Evolutionary conservation across 2,888 invertebrate species (phyloP), one percentile per base, ranked within the genome.

Genomic region (Druceiella hillmani): DNA sequence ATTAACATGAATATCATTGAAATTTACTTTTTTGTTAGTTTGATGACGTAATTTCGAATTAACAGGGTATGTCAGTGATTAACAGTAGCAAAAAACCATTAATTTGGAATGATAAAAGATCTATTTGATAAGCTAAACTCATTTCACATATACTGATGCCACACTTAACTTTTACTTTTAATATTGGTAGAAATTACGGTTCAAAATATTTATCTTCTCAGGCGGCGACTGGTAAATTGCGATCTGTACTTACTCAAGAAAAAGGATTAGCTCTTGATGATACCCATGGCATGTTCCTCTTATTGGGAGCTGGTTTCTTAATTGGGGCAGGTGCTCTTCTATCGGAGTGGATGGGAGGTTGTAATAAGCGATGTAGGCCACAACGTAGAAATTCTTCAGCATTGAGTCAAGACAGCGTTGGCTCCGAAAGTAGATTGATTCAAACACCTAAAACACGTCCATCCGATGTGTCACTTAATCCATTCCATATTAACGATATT

Each of bases 281-380:
- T 45, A 86, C 85, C 0, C 85, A 86, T 61, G 88, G 88, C 6
- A 87, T 87, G 83, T 87, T 87, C 53, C 59, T 87, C 3, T 66
- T 88, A 1, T 65, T 87, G 47, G 83, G 70, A 3, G 75, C 79
- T 26, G 88, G 88, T 0, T 82, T 83, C 53, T 53, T 81, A 1
- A 54, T 82, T 15, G 86, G 79, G 3, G 74, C 69, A 0, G 62
- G 76, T 3, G 76, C 78, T 3, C 60, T 87, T 6, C 49, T 80
- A 9, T 78, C 82, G 0, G 87, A 87, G 64, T 79, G 79, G 64
- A 75, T 83, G 52, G 81, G 83, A 12, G 83, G 83, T 2, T 80
- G 81, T 42, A 66, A 80, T 1, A 76, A 73, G 50, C 71, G 73
- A 50, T 81, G 81, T 48, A 60, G 64, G 44, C n/a, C n/a, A n/a